A percentile compares a stretch with the other conserved stretches of the same genome.
Evolutionary conservation across 53 echinoderm and acorn worm genomes (phyloP).

Genomic region (Stichopus horrens): DNA sequence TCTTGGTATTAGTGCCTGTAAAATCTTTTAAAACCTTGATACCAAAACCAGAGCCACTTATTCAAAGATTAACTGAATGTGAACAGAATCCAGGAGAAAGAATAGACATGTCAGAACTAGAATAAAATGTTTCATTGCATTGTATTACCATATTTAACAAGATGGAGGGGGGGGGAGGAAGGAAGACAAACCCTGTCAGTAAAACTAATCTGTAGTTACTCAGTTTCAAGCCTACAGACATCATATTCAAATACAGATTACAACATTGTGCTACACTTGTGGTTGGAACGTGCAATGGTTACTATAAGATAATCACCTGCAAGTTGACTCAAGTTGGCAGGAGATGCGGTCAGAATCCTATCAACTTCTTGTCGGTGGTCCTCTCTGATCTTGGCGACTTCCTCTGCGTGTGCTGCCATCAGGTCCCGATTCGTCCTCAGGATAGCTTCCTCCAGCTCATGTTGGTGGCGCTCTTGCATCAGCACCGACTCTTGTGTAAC

Average conservation of each 20-base stretch:
- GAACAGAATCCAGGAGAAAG: no score
- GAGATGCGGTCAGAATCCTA: conserved; percentile 58
- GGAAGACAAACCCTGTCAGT: background rate
- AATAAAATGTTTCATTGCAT: no score
- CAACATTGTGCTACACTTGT: no score
- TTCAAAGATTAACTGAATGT: no score
- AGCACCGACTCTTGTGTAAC: conserved; percentile 49
- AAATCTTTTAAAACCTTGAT: no score
- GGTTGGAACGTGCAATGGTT: no score
- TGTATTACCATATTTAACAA: no score
- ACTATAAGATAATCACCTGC: conserved; percentile 42
- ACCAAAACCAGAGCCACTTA: no score
- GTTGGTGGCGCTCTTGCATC: conserved; percentile 71
- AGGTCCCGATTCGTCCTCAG: conserved; percentile 81
- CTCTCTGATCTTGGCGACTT: conserved; percentile 75
- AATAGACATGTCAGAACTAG: no score
- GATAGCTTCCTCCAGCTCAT: conserved; percentile 78
- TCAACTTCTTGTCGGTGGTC: conserved; percentile 78
- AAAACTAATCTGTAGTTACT: background rate
- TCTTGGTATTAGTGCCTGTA: no score
- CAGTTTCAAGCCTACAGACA: background rate
- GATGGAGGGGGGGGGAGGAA: no score
- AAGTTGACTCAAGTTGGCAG: conserved; percentile 47
- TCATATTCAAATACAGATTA: background rate
- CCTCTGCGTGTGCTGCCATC: conserved; percentile 85